Conservation (phyloP, 2,888 invertebrate genomes). For the Toxonevra muliebris region DNA sequence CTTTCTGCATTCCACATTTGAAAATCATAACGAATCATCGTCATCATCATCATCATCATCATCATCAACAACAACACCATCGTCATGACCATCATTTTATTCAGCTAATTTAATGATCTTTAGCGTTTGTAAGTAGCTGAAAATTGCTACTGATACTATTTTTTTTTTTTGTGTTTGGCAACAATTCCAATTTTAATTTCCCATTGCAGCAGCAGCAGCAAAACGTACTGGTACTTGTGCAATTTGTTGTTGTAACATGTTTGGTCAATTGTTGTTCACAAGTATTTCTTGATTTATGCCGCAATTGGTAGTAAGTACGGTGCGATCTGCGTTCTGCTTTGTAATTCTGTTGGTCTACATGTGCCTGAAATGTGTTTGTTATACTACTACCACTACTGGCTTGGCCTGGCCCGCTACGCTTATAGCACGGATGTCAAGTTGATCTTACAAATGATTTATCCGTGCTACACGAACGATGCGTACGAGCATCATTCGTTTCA, state of each 20-base stretch:
- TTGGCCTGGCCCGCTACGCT: slow-evolving; percentile 22
- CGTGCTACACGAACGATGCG: slow-evolving; percentile 27
- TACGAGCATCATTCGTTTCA: slow-evolving; percentile 34
- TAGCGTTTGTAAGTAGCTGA: slow-evolving; percentile 13
- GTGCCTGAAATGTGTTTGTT: slow-evolving; percentile 8
- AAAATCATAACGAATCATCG: no score
- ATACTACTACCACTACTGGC: background rate
- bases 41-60: no score
- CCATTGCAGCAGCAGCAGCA: no score
- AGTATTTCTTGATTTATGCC: slow-evolving; percentile 58
- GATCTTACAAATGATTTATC: slow-evolving; percentile 45
- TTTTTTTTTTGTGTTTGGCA: background rate
- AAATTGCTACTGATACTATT: slow-evolving; percentile 11
- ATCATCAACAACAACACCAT: no score
- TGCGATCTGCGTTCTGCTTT: slow-evolving; percentile 16
- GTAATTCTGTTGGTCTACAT: slow-evolving; percentile 17
- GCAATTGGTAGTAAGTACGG: slow-evolving; percentile 26
- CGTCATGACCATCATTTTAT: no score
- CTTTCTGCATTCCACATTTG: no score
- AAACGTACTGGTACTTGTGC: slow-evolving; percentile 20
- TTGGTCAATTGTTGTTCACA: slow-evolving; percentile 59
- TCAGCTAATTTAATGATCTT: background rate
- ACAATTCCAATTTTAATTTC: no score
- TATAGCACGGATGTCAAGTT: slow-evolving; percentile 56
- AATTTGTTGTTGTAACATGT: slow-evolving; percentile 57